Evolutionary conservation across 2,113 vertebrate genomes (phyloP).

Genomic region (Onychorhynchus coronatus): DNA sequence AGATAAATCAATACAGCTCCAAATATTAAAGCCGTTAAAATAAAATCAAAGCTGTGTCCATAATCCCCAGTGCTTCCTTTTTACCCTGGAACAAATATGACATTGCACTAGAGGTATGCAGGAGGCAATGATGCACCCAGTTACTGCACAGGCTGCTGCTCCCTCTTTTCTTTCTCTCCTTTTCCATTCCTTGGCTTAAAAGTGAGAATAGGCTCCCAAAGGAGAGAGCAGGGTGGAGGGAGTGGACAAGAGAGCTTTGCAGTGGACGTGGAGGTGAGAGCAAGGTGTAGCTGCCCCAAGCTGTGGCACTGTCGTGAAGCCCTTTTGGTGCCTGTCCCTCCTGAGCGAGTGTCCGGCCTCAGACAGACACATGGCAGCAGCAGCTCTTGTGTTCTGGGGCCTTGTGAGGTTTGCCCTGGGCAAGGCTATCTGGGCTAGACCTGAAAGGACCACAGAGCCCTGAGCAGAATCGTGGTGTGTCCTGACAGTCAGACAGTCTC

Average conservation of each 20-base stretch:
- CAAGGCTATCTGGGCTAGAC: neutral
- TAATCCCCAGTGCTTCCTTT: constrained; percentile 9
- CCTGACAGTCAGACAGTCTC: neutral
- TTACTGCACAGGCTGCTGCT: neutral
- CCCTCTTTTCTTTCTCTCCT: neutral
- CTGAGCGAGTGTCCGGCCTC: neutral
- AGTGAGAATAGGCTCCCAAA: neutral
- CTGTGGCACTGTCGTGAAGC: neutral
- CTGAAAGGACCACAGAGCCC: neutral
- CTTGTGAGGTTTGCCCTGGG: neutral
- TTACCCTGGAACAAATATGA: neutral
- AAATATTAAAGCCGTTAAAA: constrained; percentile 69
- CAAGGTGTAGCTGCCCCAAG: neutral
- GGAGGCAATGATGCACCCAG: neutral
- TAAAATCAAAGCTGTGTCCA: constrained; percentile 51
- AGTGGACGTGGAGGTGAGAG: accelerated
- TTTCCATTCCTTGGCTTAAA: neutral
- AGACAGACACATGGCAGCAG: accelerated
- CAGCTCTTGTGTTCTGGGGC: neutral
- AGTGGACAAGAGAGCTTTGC: neutral
- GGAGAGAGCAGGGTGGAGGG: neutral
- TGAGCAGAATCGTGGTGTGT: accelerated
- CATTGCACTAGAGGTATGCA: neutral
- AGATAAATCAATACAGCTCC: constrained; percentile 76
- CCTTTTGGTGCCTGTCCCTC: accelerated